phyloP scores from a whole-genome alignment of 1,140 invertebrate genomes.

The Neodiprion virginianus region DNA sequence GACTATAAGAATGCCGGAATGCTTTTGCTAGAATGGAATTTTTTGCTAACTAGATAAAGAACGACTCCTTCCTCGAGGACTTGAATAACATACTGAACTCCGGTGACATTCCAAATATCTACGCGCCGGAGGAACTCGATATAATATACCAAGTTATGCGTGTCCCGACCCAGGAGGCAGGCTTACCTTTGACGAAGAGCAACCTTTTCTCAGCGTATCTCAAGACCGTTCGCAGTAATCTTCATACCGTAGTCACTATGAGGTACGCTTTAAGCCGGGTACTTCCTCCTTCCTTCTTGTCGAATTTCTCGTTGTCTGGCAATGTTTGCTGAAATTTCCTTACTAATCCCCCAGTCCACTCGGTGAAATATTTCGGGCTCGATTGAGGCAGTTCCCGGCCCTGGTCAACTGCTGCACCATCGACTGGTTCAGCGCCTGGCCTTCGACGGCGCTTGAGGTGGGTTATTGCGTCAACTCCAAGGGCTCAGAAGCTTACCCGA shows the following conservation, averaged over 20 bases:
- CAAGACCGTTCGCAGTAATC: constrained; percentile 68
- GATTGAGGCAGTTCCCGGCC: constrained; percentile 76
- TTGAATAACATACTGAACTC: constrained; percentile 74
- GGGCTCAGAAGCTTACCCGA: neutral
- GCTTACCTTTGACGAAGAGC: constrained; percentile 73
- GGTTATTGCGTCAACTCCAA: constrained; percentile 12
- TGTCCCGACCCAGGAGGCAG: constrained; percentile 68
- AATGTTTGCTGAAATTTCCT: constrained; percentile 15
- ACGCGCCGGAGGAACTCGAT: constrained; percentile 69
- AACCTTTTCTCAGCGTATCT: constrained; percentile 76
- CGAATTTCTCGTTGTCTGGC: neutral
- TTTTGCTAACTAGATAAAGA: constrained; percentile 62
- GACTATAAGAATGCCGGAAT: too few relatives aligned
- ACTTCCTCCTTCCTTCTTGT: neutral
- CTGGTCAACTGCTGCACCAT: constrained; percentile 80
- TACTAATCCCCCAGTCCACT: constrained; percentile 64
- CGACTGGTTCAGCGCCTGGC: constrained; percentile 78
- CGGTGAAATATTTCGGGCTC: constrained; percentile 70
- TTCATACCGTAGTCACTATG: constrained; percentile 72
- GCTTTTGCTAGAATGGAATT: neutral
- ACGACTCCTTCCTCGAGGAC: constrained; percentile 73
- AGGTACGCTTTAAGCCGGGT: constrained; percentile 54
- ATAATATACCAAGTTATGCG: constrained; percentile 69
- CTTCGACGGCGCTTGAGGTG: constrained; percentile 67
- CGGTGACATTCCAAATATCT: constrained; percentile 75